phyloP scores from a whole-genome alignment of 2,888 invertebrate genomes.

The Notodonta ziczac region DNA sequence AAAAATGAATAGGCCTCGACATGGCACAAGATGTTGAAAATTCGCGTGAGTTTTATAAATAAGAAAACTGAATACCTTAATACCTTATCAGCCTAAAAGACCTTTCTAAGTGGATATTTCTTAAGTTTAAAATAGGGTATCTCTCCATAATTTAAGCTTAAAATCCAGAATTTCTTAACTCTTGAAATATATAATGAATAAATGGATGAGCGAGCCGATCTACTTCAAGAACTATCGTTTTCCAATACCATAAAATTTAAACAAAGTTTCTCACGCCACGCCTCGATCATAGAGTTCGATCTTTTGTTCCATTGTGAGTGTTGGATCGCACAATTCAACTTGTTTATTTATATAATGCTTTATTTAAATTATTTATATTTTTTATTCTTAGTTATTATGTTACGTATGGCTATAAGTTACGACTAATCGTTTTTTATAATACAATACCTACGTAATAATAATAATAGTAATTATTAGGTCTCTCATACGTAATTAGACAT shows the following conservation, averaged over 20 bases:
- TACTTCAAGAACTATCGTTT: conserved; percentile 51
- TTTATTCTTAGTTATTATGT: conserved; percentile 41
- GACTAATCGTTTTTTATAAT: neutral
- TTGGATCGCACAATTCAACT: conserved; percentile 34
- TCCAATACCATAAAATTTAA: conserved; percentile 60
- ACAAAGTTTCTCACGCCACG: conserved; percentile 50
- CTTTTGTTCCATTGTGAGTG: conserved; percentile 57
- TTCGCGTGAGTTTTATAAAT: neutral
- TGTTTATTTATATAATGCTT: conserved; percentile 58
- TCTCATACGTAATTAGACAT: no score
- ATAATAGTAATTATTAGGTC: no score
- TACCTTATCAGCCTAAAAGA: neutral
- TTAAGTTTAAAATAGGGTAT: neutral
- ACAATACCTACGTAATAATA: no score
- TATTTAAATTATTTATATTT: conserved; percentile 53
- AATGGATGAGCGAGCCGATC: conserved; percentile 31
- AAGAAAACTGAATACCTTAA: neutral
- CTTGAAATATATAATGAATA: conserved; percentile 28
- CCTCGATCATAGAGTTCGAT: conserved; percentile 54
- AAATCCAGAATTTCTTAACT: conserved; percentile 16
- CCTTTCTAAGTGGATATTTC: neutral
- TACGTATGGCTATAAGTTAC: conserved; percentile 18
- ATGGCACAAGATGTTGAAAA: neutral
- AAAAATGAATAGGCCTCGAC: neutral
- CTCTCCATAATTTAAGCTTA: conserved; percentile 13